A percentile compares a stretch with the other conserved stretches of the same genome.
Conservation (phyloP, 2,113 vertebrate genomes). For the Muntiacus muntjak region DNA sequence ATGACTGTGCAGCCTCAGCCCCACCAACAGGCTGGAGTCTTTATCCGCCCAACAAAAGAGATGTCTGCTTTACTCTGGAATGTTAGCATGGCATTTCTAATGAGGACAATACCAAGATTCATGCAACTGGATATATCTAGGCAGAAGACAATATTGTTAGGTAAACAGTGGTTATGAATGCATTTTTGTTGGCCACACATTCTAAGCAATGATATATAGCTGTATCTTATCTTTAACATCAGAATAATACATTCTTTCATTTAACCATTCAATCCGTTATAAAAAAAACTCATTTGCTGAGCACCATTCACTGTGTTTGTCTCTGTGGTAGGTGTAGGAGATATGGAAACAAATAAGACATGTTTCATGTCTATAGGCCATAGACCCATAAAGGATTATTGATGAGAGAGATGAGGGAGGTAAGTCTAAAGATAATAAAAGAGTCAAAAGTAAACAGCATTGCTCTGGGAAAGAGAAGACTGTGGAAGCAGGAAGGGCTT, state of each 20-base stretch:
- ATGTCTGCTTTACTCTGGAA: background rate
- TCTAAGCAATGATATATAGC: background rate
- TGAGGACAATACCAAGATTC: background rate
- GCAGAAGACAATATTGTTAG: background rate
- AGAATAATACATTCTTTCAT: background rate
- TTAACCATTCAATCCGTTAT: background rate
- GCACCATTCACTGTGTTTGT: background rate
- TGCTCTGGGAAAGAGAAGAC: background rate
- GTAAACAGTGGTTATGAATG: background rate
- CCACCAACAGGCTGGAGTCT: background rate
- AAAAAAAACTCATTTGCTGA: background rate
- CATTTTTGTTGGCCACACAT: background rate
- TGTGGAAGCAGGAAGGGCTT: background rate
- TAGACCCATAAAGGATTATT: background rate
- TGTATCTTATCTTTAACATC: background rate
- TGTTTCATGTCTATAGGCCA: background rate
- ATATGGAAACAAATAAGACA: background rate
- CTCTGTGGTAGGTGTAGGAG: background rate
- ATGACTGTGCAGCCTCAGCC: background rate
- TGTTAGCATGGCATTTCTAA: conserved; percentile 50
- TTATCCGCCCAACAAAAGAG: conserved; percentile 54
- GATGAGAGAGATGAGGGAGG: background rate
- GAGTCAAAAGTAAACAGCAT: background rate
- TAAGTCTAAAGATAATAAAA: background rate
- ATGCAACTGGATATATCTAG: background rate